These are phyloP conservation scores for Callocephalon fimbriatum DNA, from an alignment of 2,113 vertebrate genomes.

Conservation along the genomic window DNA sequence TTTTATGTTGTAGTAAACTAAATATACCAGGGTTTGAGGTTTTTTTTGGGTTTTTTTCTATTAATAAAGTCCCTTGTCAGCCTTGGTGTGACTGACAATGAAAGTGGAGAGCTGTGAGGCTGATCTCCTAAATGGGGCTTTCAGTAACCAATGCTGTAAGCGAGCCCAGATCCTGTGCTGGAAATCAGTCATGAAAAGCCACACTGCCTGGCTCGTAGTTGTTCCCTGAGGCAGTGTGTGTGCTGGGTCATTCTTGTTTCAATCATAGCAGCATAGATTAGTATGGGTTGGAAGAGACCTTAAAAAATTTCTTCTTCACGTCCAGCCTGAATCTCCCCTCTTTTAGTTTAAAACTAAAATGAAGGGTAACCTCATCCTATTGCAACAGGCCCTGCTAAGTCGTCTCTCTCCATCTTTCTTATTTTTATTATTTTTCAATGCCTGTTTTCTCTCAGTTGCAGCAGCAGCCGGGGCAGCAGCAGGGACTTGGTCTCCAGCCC, in stretches of 20 bases:
- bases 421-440: not conserved
- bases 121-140: accelerated
- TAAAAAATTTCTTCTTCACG: not conserved
- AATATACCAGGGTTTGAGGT: not conserved
- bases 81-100: accelerated
- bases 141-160: not conserved
- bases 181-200: accelerated
- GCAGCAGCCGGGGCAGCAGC: conserved; percentile 50
- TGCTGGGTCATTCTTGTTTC: not conserved
- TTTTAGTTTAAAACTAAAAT: not conserved
- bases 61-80: not conserved
- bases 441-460: not conserved
- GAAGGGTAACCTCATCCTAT: not conserved
- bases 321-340: not conserved
- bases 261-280: not conserved
- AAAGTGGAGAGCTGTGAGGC: not conserved
- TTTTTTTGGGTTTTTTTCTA: not conserved
- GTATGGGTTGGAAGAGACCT: not conserved
- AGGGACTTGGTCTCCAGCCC: conserved; percentile 69
- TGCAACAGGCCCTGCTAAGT: not conserved
- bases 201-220: accelerated
- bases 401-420: not conserved
- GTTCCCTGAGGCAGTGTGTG: accelerated
- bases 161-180: not conserved
- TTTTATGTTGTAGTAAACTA: not conserved